These are phyloP conservation scores for Coleophora flavipennella DNA, from an alignment of 2,888 invertebrate genomes.

Conservation along the genomic window DNA sequence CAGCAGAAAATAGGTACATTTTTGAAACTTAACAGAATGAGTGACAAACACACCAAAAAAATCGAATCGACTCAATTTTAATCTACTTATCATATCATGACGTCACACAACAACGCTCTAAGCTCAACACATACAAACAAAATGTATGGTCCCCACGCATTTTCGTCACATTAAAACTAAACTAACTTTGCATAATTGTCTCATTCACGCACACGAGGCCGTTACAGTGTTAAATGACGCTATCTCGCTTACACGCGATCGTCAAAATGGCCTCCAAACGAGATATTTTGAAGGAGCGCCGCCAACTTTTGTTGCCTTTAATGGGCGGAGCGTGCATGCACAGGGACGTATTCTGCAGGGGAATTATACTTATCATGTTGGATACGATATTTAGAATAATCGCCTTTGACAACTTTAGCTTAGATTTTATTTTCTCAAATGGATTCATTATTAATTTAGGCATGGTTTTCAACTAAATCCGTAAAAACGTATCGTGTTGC, in stretches of 20 bases:
- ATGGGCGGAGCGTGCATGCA: conserved; percentile 68
- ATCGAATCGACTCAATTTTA: too few relatives aligned
- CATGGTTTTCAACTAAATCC: too few relatives aligned
- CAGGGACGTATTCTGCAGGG: conserved; percentile 41
- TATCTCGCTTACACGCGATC: conserved; percentile 58
- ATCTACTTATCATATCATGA: too few relatives aligned
- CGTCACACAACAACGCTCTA: background rate
- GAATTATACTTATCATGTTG: too few relatives aligned
- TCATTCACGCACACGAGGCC: conserved; percentile 58
- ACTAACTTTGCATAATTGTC: conserved; percentile 70
- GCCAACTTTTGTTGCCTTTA: conserved; percentile 70
- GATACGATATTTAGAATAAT: too few relatives aligned
- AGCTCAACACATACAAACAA: conserved; percentile 25
- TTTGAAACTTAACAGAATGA: too few relatives aligned
- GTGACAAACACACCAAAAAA: too few relatives aligned
- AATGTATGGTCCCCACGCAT: conserved; percentile 41
- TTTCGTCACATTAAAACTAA: conserved; percentile 60
- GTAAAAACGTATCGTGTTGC: too few relatives aligned
- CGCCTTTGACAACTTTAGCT: too few relatives aligned
- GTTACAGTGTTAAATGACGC: conserved; percentile 34
- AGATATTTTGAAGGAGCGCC: conserved; percentile 72
- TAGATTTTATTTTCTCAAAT: too few relatives aligned
- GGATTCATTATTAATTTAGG: too few relatives aligned
- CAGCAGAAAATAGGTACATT: too few relatives aligned
- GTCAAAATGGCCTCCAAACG: conserved; percentile 74